Evolutionary conservation across 2,113 vertebrate genomes (phyloP), one percentile per base, ranked within the genome.

Genomic region (Mirza zaza): DNA sequence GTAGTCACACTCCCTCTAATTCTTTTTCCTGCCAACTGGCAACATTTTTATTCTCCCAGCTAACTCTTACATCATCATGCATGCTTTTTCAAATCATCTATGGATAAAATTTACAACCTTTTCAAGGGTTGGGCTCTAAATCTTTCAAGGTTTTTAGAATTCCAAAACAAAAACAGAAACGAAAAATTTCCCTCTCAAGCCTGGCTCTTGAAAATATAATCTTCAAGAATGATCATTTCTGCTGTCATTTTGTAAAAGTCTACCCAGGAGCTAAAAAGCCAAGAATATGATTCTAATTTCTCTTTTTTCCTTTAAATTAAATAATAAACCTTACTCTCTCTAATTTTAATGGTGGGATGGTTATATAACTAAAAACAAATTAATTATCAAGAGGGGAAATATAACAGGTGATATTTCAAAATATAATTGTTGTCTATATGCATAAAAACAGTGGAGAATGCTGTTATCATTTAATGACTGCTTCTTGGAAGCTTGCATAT

Each of bases 371-470:
- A 15, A 61, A 86, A 96, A 87, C 2, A 77, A 73, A 70, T 50
- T 91, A 90, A 67, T 63, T 92, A 55, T 87, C 10, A 65, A 87
- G n/a, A 80, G 80, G 34, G 42, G 83, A 61, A 73, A 14, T 61
- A 61, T 45, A 88, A 77, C 20, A 84, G 63, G 32, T 90, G 65
- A 55, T 94, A 92, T 73, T 82, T 96, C 42, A 94, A 89, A 96
- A 61, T 76, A 71, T 8, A 91, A 1, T 95, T 96, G 9, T 94
- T 94, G 2, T 45, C 29, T 25, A 32, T 65, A 70, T 42, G 36
- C 13, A 87, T 83, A 68, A 96, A 82, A 80, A 48, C 23, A 87
- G 42, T 82, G 57, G 39, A 3, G 12, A 45, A 91, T 94, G 36
- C 45, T 92, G n/a, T 94, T 59, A 45, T 55, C 76, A 92, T 67